Evolutionary conservation across 1,140 invertebrate genomes (phyloP).

Genomic region (Pectinophora gossypiella): DNA sequence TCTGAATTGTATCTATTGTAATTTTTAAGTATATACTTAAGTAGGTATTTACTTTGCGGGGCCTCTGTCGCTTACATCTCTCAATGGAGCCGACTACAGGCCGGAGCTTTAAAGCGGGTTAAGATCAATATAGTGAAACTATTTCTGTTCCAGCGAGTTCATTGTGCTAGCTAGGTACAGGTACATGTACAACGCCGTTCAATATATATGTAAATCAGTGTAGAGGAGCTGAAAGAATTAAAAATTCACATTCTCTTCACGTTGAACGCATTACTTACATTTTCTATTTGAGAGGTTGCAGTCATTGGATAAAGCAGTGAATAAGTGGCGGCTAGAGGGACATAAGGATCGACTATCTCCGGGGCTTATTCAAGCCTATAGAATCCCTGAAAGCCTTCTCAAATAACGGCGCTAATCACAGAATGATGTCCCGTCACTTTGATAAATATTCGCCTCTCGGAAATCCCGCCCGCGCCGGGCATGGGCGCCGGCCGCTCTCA

Average conservation of each 20-base stretch:
- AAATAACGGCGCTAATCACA: conserved; percentile 12
- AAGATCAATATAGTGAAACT: too few species aligned
- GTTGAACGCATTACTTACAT: not conserved
- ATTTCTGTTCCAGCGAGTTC: not conserved
- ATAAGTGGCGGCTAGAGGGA: not conserved
- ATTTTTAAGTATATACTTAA: too few species aligned
- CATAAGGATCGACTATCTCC: conserved; percentile 4
- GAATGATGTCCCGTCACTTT: not conserved
- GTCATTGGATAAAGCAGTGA: too few species aligned
- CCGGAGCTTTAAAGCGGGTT: too few species aligned
- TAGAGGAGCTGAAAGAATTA: not conserved
- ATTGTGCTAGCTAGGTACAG: not conserved
- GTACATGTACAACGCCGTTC: not conserved
- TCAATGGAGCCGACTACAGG: too few species aligned
- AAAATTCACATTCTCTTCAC: not conserved
- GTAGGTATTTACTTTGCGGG: too few species aligned
- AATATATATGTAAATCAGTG: not conserved
- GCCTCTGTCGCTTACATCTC: too few species aligned
- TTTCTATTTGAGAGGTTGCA: not conserved
- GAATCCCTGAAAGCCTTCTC: conserved; percentile 12
- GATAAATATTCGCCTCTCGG: not conserved
- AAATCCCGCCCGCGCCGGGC: too few species aligned
- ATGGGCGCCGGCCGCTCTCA: not conserved
- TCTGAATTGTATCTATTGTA: too few species aligned
- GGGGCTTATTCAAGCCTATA: conserved; percentile 8